Evolutionary conservation across 2,113 vertebrate species (phyloP).

Genomic region (Dryoscopus gambensis): DNA sequence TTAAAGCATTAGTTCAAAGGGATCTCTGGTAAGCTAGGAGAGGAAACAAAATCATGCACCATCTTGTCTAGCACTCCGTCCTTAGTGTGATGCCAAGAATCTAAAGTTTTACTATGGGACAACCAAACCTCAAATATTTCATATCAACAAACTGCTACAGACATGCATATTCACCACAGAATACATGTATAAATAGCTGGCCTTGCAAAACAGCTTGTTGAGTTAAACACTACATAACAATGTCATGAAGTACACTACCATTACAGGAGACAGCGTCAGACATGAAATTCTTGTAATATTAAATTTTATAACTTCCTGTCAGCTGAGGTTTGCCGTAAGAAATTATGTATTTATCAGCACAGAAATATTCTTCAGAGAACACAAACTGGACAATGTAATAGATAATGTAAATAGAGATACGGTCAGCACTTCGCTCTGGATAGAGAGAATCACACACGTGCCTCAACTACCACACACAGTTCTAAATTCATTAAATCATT

Average conservation of each 20-base stretch:
- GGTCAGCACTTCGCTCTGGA: background rate
- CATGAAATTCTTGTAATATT: background rate
- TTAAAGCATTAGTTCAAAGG: slow-evolving; percentile 11
- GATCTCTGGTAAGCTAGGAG: background rate
- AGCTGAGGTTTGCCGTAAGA: background rate
- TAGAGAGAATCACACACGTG: background rate
- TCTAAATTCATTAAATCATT: background rate
- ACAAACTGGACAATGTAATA: background rate
- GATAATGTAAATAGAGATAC: background rate
- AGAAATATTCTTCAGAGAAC: background rate
- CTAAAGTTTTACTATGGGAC: background rate
- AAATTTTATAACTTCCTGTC: slow-evolving; percentile 29
- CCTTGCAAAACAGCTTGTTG: background rate
- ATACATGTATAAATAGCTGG: background rate
- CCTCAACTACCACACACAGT: background rate
- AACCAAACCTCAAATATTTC: background rate
- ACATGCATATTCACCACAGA: background rate
- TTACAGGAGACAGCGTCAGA: background rate
- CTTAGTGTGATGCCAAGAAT: background rate
- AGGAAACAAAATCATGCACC: slow-evolving; percentile 44
- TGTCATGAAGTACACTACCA: background rate
- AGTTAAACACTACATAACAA: slow-evolving; percentile 47
- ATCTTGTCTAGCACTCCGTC: background rate
- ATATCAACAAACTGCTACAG: background rate
- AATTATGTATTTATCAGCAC: background rate